A percentile compares a stretch with the other conserved stretches of the same genome.
These are phyloP conservation scores for Accipiter virgatus DNA, from an alignment of 2,113 vertebrate genomes.

Conservation along the genomic window DNA sequence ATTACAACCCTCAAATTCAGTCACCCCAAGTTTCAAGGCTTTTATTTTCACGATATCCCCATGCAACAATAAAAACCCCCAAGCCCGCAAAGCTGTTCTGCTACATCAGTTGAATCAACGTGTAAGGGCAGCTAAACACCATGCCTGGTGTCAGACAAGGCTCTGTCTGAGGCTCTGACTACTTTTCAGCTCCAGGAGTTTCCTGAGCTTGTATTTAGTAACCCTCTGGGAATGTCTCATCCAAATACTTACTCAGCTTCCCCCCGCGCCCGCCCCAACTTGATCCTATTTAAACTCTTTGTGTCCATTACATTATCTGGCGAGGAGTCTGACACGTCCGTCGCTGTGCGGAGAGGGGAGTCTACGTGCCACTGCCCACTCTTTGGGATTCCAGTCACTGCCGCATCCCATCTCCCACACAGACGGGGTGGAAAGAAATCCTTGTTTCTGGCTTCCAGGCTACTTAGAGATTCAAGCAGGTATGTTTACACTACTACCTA, in stretches of 20 bases:
- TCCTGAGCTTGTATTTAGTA: not conserved
- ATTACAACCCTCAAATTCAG: not conserved
- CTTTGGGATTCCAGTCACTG: not conserved
- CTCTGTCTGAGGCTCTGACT: not conserved
- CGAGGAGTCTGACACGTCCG: rapidly evolving
- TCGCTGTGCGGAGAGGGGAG: rapidly evolving
- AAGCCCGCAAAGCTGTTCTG: not conserved
- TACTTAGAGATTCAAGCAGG: not conserved
- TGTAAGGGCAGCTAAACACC: not conserved
- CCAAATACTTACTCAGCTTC: not conserved
- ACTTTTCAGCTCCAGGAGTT: not conserved
- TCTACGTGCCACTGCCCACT: rapidly evolving
- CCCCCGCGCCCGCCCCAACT: rapidly evolving
- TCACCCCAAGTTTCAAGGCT: not conserved
- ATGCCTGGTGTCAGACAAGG: not conserved
- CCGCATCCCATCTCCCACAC: not conserved
- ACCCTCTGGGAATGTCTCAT: not conserved
- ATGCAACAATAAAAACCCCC: not conserved
- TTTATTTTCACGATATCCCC: not conserved
- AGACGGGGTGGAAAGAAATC: not conserved
- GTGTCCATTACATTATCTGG: not conserved
- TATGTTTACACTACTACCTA: not conserved
- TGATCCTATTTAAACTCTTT: not conserved
- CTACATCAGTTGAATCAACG: rapidly evolving
- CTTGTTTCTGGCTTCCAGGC: not conserved